Base-by-base conservation (phyloP, 2,797 vertebrate species). In the Acrossocheilus fasciatus region DNA sequence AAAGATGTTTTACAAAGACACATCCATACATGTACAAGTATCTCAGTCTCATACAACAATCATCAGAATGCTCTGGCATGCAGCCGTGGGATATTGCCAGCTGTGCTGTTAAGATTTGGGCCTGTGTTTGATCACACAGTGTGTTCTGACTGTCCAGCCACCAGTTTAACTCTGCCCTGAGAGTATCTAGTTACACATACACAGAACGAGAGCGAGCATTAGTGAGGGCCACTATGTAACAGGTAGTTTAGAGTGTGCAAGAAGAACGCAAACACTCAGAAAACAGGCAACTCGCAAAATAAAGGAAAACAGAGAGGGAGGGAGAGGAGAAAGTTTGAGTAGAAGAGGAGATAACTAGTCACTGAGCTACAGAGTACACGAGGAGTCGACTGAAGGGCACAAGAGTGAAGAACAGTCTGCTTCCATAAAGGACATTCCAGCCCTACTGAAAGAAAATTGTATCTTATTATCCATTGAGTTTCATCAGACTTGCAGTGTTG, bases 381-480 rank as follows among this genome's bases (percentile, higher is more conserved):
- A 92, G 87, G 39, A 93, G 82, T 88, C 74, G 83, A 90, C 89
- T 92, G 90, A 95, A 96, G 95, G 94, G 74, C 94, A 94, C 75
- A 62, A 62, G 88, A 90, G 91, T 88, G 72, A 76, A 87, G 66
- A 52, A 88, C 62, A 85, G 84, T 73, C 77, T 77, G 34, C 70
- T 87, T 83, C 86, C 76, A 6, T 23, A 30, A 84, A 85, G 87
- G 84, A 89, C 89, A 87, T 90, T 90, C 47, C 74, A 76, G 89
- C 59, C 77, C 87, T 83, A 76, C 72, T 82, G 68, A 83, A 57
- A 80, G 87, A 87, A 88, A 85, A 50, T 14, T 80, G 34, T 73
- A 70, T 36, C 3, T 57, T 9, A 54, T 64, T n/a, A 68, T 68
- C 17, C 26, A 70, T 43, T 43, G 41, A 30, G 9, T 81, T 81